Percentiles rank a stretch among this genome's conserved stretches.
Evolutionary conservation across 1,140 invertebrate genomes (phyloP).

Genomic region (Drosophila seguyi): DNA sequence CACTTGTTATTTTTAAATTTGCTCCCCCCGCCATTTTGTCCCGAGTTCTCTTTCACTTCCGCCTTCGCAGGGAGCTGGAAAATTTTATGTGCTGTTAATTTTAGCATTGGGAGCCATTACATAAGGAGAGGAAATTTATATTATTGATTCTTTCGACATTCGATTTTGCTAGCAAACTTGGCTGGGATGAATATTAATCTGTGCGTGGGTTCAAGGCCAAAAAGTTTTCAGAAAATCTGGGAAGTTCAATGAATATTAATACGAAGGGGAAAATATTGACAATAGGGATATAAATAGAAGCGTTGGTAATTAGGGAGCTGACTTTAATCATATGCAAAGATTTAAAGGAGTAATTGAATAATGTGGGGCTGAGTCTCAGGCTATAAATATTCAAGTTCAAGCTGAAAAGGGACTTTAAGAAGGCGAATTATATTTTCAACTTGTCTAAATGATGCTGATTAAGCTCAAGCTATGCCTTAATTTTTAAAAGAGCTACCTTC

Average conservation of each 20-base stretch:
- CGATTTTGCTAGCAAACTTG: not conserved
- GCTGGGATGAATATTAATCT: constrained; percentile 3
- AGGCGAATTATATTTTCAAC: not conserved
- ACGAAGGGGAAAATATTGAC: constrained; percentile 3
- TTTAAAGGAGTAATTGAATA: not conserved
- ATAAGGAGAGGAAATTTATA: constrained; percentile 34
- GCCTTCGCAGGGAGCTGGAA: constrained; percentile 21
- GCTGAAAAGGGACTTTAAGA: not conserved
- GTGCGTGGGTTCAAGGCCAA: constrained; percentile 3
- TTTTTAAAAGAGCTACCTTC: not conserved
- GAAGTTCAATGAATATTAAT: constrained; percentile 13
- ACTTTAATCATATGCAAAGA: constrained; percentile 6
- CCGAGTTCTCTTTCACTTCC: constrained; percentile 51
- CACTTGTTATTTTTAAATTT: constrained; percentile 83
- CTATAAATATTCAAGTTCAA: not conserved
- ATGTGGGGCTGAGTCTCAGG: not conserved
- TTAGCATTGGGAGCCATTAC: constrained; percentile 43
- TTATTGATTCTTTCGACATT: constrained; percentile 36
- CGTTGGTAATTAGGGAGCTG: not conserved
- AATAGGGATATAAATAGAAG: constrained; percentile 1
- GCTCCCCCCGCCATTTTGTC: constrained; percentile 63
- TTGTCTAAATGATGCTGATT: too few species aligned
- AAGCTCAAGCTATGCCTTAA: too few species aligned
- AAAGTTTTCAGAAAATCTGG: constrained; percentile 11
- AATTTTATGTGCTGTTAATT: constrained; percentile 61